A percentile compares a stretch with the other conserved stretches of the same genome.
These are phyloP conservation scores for Endotricha flammealis DNA, from an alignment of 2,888 invertebrate genomes.

Conservation along the genomic window DNA sequence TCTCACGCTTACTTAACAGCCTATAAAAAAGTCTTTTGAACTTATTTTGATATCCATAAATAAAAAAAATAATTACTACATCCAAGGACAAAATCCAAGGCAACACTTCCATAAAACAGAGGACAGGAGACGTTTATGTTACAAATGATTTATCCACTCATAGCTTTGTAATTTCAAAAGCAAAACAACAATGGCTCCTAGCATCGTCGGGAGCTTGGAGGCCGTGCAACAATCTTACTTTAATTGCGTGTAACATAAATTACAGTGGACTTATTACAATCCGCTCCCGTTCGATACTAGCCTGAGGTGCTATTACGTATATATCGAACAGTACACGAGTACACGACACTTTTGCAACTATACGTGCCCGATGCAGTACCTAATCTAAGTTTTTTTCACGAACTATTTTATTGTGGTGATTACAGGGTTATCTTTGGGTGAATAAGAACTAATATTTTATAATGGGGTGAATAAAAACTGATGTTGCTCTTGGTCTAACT, in stretches of 20 bases:
- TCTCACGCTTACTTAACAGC: no score
- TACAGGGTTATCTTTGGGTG: no score
- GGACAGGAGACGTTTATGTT: not conserved
- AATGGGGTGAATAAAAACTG: no score
- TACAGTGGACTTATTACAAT: constrained; percentile 72
- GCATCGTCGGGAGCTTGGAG: constrained; percentile 28
- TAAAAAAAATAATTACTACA: not conserved
- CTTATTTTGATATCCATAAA: no score
- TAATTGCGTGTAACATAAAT: constrained; percentile 77
- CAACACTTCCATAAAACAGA: not conserved
- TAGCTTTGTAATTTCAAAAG: constrained; percentile 13
- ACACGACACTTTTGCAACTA: no score
- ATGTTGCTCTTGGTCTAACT: no score
- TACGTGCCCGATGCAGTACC: no score
- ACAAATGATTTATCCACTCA: constrained; percentile 5
- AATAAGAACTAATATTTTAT: no score
- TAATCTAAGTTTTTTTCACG: no score
- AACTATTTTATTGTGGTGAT: no score
- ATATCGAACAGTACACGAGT: no score
- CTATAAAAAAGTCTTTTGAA: no score
- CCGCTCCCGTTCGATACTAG: constrained; percentile 65
- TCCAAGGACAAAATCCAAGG: not conserved
- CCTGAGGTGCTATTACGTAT: constrained; percentile 52
- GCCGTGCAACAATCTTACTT: constrained; percentile 71
- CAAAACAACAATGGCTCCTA: constrained; percentile 32